Evolutionary conservation across 2,888 invertebrate genomes (phyloP), one percentile per base, ranked within the genome.

Genomic region (Cremastinae sp.): DNA sequence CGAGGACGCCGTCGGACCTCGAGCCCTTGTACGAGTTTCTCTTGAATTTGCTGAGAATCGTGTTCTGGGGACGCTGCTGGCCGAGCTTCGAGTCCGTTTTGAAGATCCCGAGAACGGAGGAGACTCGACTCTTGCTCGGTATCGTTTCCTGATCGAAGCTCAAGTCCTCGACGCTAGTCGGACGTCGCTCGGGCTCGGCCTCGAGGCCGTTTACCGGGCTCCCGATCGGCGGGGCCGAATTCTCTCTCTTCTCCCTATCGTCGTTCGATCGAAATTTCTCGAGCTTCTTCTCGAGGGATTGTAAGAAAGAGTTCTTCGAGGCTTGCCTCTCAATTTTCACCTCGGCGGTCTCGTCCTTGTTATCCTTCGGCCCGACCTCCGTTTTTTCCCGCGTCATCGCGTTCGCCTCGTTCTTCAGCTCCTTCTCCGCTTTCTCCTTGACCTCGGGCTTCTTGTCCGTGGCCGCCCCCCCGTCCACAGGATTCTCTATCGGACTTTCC

Each of bases 31-130:
- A 90, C 82, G 85, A 56, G 75, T 83, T 93, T 91, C 61, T 94
- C 92, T 88, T 95, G 93, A 87, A 93, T 93, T 88, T 87, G 43
- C 84, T 84, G 8, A 87, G 66, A 9, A 87, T 82, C 36, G 81
- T 79, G 38, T 75, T 83, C 62, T 83, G 78, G 53, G 83, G 16
- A 18, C 84, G 79, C 1, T 78, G 65, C 0, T 80, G 20, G 36
- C 47, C 16, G 54, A 81, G 75, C 20, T 83, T 84, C 18, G 85
- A 80, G 51, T 90, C 90, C 45, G 94, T 95, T 81, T 94, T 94
- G 82, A 96, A 95, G 1, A 96, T 90, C 0, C 95, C 95, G 71
- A 96, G 90, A 51, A 96, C 95, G 83, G 93, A 93, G 85, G 93
- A 94, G 0, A 95, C 95, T 1, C 94, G 94, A 9, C 94, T 93